These are phyloP conservation scores for Lonchura striata DNA, from an alignment of 2,113 vertebrate species.

Conservation along the genomic window DNA sequence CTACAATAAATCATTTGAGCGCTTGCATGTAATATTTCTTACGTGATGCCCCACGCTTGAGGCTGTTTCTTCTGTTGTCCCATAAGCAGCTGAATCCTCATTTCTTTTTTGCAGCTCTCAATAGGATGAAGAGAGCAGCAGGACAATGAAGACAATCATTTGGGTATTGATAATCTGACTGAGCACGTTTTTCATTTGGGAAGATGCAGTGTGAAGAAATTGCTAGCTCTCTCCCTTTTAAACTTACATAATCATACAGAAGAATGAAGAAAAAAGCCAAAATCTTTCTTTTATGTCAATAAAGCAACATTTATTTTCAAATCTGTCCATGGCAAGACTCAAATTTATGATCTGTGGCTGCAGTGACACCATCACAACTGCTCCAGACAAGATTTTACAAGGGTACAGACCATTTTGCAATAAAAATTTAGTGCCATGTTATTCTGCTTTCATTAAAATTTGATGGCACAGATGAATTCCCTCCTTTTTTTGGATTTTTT, in stretches of 20 bases:
- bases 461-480: background rate
- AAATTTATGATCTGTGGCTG: background rate
- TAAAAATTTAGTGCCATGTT: background rate
- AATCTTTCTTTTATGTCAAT: background rate
- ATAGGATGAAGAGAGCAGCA: slow-evolving; percentile 49
- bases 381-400: background rate
- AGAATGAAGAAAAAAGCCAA: background rate
- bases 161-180: background rate
- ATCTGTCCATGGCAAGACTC: background rate
- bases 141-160: slow-evolving; percentile 44
- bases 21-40: background rate
- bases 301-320: slow-evolving; percentile 10
- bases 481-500: background rate
- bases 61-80: background rate
- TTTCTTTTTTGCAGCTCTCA: slow-evolving; percentile 70
- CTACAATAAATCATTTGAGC: background rate
- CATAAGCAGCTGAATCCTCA: background rate
- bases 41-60: background rate
- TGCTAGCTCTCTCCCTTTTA: background rate
- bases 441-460: background rate
- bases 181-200: background rate
- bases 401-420: background rate
- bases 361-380: background rate
- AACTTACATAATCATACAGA: background rate
- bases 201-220: background rate